Conservation (phyloP, 2,797 vertebrate genomes). For the Poecilia picta region DNA sequence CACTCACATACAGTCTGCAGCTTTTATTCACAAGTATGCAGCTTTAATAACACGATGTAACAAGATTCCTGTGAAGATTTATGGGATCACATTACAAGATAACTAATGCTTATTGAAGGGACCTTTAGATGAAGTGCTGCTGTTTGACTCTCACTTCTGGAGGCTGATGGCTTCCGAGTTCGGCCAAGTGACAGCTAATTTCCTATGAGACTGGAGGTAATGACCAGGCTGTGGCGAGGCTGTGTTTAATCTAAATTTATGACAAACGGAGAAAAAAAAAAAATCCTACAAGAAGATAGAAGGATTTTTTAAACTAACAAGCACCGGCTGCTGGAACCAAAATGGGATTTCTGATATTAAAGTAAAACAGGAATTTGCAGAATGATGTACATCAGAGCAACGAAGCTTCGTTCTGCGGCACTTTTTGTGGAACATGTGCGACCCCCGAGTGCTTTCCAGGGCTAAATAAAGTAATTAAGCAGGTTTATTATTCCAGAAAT, state of each 20-base stretch:
- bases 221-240: constrained; percentile 12
- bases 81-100: constrained; percentile 11
- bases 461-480: not conserved
- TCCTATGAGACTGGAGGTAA: constrained; percentile 15
- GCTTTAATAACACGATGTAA: not conserved
- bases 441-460: not conserved
- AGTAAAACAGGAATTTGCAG: not conserved
- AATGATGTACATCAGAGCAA: not conserved
- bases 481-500: not conserved
- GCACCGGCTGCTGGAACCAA: not conserved
- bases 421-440: not conserved
- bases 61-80: constrained; percentile 3
- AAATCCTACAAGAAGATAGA: constrained; percentile 13
- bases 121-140: constrained; percentile 13
- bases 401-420: not conserved
- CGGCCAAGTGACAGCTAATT: constrained; percentile 9
- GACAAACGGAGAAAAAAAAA: constrained; percentile 14
- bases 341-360: not conserved
- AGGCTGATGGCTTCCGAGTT: constrained; percentile 7
- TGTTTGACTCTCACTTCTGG: not conserved
- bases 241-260: constrained; percentile 9
- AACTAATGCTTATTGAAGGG: constrained; percentile 13
- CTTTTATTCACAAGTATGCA: not conserved
- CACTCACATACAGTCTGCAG: not conserved
- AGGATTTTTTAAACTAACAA: constrained; percentile 4